phyloP scores from a whole-genome alignment of 2,797 vertebrate species.

The Oceanodroma leucorhoa region DNA sequence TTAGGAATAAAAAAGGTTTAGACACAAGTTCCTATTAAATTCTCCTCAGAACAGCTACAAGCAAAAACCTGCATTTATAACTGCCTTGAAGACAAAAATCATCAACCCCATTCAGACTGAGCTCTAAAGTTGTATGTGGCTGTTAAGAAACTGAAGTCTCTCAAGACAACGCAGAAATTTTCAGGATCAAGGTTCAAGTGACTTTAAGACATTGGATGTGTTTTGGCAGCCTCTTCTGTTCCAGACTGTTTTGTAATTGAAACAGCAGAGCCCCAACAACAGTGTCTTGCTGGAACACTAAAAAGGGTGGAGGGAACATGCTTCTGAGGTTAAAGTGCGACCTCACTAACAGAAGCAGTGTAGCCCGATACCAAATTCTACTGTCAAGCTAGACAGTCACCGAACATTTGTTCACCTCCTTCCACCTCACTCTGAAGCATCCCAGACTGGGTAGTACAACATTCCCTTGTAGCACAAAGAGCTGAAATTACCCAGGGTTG shows the following conservation, averaged over 20 bases:
- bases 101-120: not conserved
- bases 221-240: not conserved
- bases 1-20: not conserved
- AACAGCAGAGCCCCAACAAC: not conserved
- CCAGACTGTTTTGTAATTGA: not conserved
- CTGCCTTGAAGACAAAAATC: not conserved
- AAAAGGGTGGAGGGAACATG: not conserved
- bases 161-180: not conserved
- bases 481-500: constrained; percentile 80
- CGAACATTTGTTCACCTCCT: not conserved
- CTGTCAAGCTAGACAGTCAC: not conserved
- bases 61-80: not conserved
- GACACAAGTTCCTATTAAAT: not conserved
- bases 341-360: not conserved
- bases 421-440: not conserved
- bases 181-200: not conserved
- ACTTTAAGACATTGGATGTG: not conserved
- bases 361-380: not conserved
- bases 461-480: not conserved
- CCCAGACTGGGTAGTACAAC: not conserved
- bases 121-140: not conserved
- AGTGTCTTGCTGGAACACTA: not conserved
- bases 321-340: not conserved
- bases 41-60: not conserved
- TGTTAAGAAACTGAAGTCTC: not conserved